phyloP scores from a whole-genome alignment of 2,113 vertebrate species.

The Gracilinanus agilis region DNA sequence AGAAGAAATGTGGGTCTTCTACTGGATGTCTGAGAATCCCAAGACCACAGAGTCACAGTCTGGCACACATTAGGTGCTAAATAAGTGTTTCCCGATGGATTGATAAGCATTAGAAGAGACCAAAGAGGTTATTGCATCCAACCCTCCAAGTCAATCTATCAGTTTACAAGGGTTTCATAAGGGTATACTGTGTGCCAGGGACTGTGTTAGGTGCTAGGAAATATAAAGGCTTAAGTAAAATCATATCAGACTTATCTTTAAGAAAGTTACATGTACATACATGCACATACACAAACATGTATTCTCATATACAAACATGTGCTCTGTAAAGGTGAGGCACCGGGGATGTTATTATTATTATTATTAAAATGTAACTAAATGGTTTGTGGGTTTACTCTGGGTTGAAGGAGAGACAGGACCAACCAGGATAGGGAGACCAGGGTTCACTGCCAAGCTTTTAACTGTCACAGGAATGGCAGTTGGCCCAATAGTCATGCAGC shows the following conservation, averaged over 20 bases:
- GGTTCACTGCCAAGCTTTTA: too few relatives aligned
- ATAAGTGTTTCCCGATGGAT: neutral
- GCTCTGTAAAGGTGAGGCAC: too few relatives aligned
- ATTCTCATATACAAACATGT: neutral
- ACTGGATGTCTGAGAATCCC: neutral
- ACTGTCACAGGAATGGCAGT: too few relatives aligned
- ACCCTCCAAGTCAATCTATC: neutral
- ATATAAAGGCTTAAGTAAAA: neutral
- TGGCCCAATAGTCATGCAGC: too few relatives aligned
- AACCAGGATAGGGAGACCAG: too few relatives aligned
- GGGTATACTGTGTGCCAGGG: neutral
- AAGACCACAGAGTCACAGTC: neutral
- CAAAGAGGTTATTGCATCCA: neutral
- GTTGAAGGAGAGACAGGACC: too few relatives aligned
- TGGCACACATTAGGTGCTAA: neutral
- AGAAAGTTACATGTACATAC: neutral
- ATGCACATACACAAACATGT: neutral
- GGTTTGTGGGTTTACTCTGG: too few relatives aligned
- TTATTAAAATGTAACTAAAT: too few relatives aligned
- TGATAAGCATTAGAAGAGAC: neutral
- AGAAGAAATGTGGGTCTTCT: neutral
- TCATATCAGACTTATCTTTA: neutral
- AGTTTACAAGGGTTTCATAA: neutral
- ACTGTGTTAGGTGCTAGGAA: neutral
- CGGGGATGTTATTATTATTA: too few relatives aligned